Evolutionary conservation across 53 echinoderm and acorn worm species (phyloP), one percentile per base, ranked within the genome.

Genomic region (Hippasteria phrygiana): DNA sequence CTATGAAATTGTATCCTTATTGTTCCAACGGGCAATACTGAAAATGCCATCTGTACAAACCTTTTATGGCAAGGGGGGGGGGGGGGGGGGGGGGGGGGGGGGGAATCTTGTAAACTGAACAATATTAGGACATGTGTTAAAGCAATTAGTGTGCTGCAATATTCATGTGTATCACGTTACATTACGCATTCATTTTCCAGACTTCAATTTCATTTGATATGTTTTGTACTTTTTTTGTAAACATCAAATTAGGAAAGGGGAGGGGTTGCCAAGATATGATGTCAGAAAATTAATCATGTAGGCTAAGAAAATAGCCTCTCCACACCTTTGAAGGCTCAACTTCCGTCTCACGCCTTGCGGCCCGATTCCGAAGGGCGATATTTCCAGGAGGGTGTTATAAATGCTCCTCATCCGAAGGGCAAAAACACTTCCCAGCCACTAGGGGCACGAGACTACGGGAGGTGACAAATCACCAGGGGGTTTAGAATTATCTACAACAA

Each of bases 381-480:
- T 45, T 62, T 81, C 81, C 42, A 64, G 41, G 43, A 63, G 55
- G 43, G 81, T 81, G 81, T 81, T 43, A 81, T 65, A 81, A 81
- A 81, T 29, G 65, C 65, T 81, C 64, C 40, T 39, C 63, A 40
- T 59, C 59, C 36, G 40, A 78, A 40, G 78, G 55, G 36, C 18
- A 4, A 43, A 81, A 81, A 81, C 63, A 64, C 81, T 64, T 81
- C 65, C 43, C 29, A 41, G 81, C 81, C 81, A 40, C 81, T 65
- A 43, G 42, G 29, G 65, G 81, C 27, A 62, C 35, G 55, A 27
- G 41, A 81, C 34, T 29, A 22, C 13, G 28, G 9, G 24, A 63
- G 81, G 81, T 81, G 81, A 64, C 81, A 81, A 81, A 81, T 81
- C 81, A 43, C 43, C 81, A 81, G 65, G 62, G 62, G 78, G 54